phyloP scores from a whole-genome alignment of 2,888 invertebrate species.

The Heliconius aoede region DNA sequence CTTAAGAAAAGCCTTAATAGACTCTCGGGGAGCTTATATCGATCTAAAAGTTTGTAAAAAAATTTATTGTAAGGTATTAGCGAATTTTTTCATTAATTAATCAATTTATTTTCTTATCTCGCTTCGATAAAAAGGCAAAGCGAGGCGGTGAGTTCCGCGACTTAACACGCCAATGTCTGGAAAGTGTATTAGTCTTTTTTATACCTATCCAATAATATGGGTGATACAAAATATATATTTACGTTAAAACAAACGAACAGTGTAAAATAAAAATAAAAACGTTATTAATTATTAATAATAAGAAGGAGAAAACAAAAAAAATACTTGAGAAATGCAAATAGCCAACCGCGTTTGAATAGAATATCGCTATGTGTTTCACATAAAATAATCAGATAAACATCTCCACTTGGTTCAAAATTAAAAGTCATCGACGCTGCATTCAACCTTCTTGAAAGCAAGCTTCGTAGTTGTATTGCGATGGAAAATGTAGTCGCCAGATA shows the following conservation, averaged over 20 bases:
- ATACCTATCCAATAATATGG: not conserved
- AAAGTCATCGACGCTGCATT: conserved; percentile 32
- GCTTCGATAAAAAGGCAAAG: not conserved
- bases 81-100: not conserved
- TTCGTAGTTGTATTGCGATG: conserved; percentile 31
- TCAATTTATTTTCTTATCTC: not conserved
- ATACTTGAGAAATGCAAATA: not conserved
- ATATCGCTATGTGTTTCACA: not conserved
- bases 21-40: conserved; percentile 16
- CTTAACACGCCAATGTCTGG: not conserved
- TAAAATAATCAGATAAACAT: conserved; percentile 22
- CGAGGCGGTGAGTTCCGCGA: not conserved
- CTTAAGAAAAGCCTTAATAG: conserved; percentile 24
- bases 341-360: not conserved
- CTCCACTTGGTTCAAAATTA: conserved; percentile 9
- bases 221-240: too few relatives aligned
- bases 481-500: conserved; percentile 26
- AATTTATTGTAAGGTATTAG: not conserved
- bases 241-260: not conserved
- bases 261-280: not conserved
- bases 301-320: not conserved
- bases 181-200: too few relatives aligned
- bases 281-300: not conserved
- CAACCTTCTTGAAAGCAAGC: conserved; percentile 28
- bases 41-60: conserved; percentile 16